Evolutionary conservation across 2,113 vertebrate species (phyloP).

Genomic region (Okapia johnstoni): DNA sequence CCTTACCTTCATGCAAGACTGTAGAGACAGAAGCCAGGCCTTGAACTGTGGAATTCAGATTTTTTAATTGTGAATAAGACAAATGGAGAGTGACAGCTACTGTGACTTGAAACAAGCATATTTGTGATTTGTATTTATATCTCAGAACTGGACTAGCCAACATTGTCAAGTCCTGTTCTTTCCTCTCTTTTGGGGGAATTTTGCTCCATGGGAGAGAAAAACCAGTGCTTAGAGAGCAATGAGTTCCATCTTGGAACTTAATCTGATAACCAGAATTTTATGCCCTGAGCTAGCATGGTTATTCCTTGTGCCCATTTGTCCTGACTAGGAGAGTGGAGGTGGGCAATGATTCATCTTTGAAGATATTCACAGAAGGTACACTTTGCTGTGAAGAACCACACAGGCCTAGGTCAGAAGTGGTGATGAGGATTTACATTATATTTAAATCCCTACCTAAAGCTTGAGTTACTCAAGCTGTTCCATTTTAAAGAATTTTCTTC

Average conservation of each 20-base stretch:
- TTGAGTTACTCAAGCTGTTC: background rate
- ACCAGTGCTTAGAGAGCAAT: background rate
- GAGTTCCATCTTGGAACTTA: background rate
- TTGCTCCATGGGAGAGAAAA: background rate
- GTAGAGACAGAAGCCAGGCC: no score
- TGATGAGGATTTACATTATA: background rate
- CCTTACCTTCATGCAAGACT: background rate
- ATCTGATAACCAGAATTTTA: background rate
- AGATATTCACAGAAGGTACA: background rate
- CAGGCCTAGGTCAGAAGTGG: background rate
- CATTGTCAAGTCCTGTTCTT: background rate
- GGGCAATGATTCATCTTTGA: background rate
- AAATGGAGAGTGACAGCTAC: background rate
- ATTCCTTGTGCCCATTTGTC: background rate
- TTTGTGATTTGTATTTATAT: background rate
- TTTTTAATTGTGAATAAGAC: background rate
- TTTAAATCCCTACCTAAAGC: background rate
- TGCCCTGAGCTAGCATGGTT: background rate
- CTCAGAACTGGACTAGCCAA: background rate
- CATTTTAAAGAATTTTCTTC: background rate
- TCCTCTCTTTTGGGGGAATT: background rate
- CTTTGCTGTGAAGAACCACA: background rate
- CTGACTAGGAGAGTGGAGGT: background rate
- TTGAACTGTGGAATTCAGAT: background rate
- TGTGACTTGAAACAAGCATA: background rate